Evolutionary conservation across 2,888 invertebrate species (phyloP).

Genomic region (Buathra laborator): DNA sequence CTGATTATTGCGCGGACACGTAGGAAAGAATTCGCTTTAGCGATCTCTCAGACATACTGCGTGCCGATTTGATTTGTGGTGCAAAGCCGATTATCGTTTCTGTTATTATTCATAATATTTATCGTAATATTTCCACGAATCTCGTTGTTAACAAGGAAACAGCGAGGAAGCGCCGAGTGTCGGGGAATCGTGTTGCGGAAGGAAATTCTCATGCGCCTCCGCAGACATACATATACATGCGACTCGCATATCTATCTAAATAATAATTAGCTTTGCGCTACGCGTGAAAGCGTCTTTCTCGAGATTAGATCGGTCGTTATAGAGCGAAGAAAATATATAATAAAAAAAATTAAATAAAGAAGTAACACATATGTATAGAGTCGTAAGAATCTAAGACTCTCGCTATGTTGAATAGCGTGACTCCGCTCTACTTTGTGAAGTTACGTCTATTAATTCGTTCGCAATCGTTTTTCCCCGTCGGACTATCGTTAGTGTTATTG

Average conservation of each 20-base stretch:
- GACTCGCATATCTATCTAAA: constrained; percentile 65
- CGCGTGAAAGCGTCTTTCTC: constrained; percentile 76
- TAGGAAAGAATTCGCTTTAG: neutral
- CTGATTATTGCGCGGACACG: neutral
- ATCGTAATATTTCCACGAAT: constrained; percentile 17
- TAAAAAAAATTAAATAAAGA: constrained; percentile 52
- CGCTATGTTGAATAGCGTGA: constrained; percentile 21
- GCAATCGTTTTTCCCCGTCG: neutral
- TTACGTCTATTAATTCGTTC: constrained; percentile 17
- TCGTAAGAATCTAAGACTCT: constrained; percentile 28
- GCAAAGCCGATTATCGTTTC: constrained; percentile 9
- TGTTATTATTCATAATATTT: neutral
- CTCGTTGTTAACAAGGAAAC: constrained; percentile 10
- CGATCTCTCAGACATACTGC: neutral
- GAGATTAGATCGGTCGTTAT: constrained; percentile 76
- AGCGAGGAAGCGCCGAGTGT: constrained; percentile 54
- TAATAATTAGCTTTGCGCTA: constrained; percentile 77
- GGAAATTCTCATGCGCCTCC: constrained; percentile 73
- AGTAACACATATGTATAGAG: constrained; percentile 47
- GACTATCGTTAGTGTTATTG: neutral
- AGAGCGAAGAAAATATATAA: constrained; percentile 70
- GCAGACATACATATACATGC: constrained; percentile 15
- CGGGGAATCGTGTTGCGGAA: constrained; percentile 75
- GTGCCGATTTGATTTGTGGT: neutral
- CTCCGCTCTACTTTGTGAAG: constrained; percentile 13